phyloP scores from a whole-genome alignment of 2,888 invertebrate genomes.

The Drosophila maculinotata region DNA sequence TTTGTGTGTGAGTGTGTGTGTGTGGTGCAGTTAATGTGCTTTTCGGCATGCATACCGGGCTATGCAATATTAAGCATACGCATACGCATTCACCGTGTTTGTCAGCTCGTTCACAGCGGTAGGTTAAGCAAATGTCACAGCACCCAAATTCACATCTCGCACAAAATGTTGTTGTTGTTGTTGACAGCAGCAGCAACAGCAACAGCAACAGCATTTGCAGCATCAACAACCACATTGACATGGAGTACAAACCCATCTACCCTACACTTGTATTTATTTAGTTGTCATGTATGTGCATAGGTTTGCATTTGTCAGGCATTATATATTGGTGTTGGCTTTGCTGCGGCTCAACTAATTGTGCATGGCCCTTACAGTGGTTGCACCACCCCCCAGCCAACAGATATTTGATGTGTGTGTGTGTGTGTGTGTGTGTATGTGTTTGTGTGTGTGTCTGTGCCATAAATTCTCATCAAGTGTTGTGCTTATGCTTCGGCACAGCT shows the following conservation, averaged over 20 bases:
- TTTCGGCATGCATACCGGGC: conserved; percentile 73
- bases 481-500: conserved; percentile 36
- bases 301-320: conserved; percentile 59
- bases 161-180: conserved; percentile 10
- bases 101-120: conserved; percentile 42
- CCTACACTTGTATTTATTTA: conserved; percentile 40
- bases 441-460: conserved; percentile 39
- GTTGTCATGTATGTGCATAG: conserved; percentile 55
- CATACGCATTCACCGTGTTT: conserved; percentile 63
- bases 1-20: not conserved
- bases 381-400: not conserved
- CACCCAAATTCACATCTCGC: conserved; percentile 60
- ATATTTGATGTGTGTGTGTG: conserved; percentile 11
- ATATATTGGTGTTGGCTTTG: conserved; percentile 66
- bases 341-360: conserved; percentile 76
- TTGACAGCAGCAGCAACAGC: not conserved
- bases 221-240: conserved; percentile 49
- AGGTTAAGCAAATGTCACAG: conserved; percentile 72
- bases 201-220: conserved; percentile 19
- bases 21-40: conserved; percentile 65
- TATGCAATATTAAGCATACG: conserved; percentile 77
- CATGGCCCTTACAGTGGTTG: conserved; percentile 32
- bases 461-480: conserved; percentile 62
- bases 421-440: conserved; percentile 14
- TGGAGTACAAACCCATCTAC: not conserved